Conservation (phyloP, 1,140 invertebrate species). For the Calliphora vicina region DNA sequence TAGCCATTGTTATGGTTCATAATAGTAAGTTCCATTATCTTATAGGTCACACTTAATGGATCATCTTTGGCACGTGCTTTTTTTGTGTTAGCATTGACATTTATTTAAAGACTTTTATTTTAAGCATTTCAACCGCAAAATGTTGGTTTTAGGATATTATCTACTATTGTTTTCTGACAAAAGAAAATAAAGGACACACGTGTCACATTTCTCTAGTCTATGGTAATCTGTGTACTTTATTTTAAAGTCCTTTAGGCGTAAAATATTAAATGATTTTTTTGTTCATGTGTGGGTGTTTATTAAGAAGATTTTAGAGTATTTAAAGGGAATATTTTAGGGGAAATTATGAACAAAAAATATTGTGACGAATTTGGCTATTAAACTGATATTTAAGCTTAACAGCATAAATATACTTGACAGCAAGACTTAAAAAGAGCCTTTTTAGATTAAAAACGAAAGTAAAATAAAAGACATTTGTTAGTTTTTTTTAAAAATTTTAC, state of each 20-base stretch:
- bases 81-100: background rate
- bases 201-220: background rate
- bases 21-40: conserved; percentile 9
- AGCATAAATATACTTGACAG: no score
- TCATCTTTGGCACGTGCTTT: conserved; percentile 21
- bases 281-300: background rate
- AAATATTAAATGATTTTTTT: conserved; percentile 17
- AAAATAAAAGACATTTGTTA: no score
- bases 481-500: background rate
- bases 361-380: background rate
- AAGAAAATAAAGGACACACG: conserved; percentile 10
- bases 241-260: conserved; percentile 16
- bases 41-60: conserved; percentile 34
- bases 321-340: background rate
- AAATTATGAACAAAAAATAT: background rate
- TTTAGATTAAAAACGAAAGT: no score
- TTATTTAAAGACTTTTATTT: conserved; percentile 24
- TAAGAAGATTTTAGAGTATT: background rate
- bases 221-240: background rate
- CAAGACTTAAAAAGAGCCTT: no score
- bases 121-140: conserved; percentile 33
- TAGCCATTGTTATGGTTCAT: background rate
- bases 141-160: background rate
- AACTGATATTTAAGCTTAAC: conserved; percentile 40
- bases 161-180: background rate